Percentiles rank a stretch among this genome's conserved stretches.
Conservation (phyloP, 2,888 invertebrate genomes). For the Leuctra nigra region DNA sequence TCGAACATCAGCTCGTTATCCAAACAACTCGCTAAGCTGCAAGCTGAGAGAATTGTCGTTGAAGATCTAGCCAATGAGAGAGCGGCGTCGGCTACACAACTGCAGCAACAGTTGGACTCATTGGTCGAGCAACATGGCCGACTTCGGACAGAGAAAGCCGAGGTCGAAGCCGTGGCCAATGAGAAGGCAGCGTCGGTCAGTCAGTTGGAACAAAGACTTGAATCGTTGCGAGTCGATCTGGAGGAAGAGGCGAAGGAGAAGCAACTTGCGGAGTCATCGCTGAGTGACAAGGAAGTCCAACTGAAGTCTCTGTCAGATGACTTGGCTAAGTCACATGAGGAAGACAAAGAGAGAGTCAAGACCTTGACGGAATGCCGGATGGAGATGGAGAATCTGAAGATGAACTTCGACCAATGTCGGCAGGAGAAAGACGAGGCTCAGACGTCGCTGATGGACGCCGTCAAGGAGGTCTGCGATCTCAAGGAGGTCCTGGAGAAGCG, state of each 20-base stretch:
- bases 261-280: not conserved
- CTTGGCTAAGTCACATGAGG: slow-evolving; percentile 38
- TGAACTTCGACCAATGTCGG: slow-evolving; percentile 38
- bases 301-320: slow-evolving; percentile 35
- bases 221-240: not conserved
- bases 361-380: slow-evolving; percentile 41
- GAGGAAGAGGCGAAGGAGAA: slow-evolving; percentile 11
- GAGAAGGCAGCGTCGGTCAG: not conserved
- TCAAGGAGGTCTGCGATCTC: slow-evolving; percentile 34
- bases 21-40: no score
- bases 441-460: slow-evolving; percentile 22
- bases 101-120: no score
- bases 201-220: not conserved
- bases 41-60: no score
- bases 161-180: slow-evolving; percentile 17
- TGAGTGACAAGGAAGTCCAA: slow-evolving; percentile 4
- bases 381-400: slow-evolving; percentile 41
- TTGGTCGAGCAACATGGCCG: no score
- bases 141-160: no score
- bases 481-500: no score
- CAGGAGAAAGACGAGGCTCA: slow-evolving; percentile 23
- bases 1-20: no score
- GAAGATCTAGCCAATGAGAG: no score
- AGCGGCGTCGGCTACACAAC: no score
- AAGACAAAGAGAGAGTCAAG: slow-evolving; percentile 42